Evolutionary conservation across 2,888 invertebrate species (phyloP), one percentile per base, ranked within the genome.

Genomic region (Hydraecia micacea): DNA sequence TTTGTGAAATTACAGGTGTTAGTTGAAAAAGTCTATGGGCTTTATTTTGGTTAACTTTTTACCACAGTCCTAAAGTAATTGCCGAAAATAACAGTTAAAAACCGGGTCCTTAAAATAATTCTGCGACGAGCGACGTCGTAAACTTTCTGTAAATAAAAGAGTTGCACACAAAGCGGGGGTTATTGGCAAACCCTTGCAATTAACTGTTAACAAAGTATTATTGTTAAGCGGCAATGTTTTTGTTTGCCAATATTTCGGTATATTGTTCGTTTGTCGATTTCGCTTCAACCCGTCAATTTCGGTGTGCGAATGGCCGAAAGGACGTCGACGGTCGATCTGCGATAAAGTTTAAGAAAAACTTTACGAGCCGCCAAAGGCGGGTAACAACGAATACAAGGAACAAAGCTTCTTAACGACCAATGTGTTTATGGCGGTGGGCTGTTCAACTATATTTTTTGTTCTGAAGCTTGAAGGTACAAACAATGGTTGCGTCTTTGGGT

Each of bases 121-220:
- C 74, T 83, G 80, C 66, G 71, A 87, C 90, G 89, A 88, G 87
- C 90, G 89, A 88, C 86, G 91, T 92, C 91, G 91, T 95, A 94
- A 95, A 95, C 86, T 76, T 83, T 65, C 75, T 85, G 81, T 86
- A 86, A 90, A 92, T 92, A 94, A 93, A 93, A 93, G 91, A 92
- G 91, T 92, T 92, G 88, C 86, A 85, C 89, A 95, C 95, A 95
- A 95, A 91, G 91, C 88, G 83, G 71, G 83, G 89, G 92, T 94
- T 93, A 93, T 95, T 94, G 92, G 92, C 93, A 91, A 96, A 95
- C 96, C 95, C 95, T 95, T 95, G 94, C 95, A 94, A 95, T 95
- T 94, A 95, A 92, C 92, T 86, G 91, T 91, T 91, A 92, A 94
- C 94, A 94, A 92, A 93, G 93, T 93, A 90, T 91, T 92, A 89